Base-by-base conservation (phyloP, 1,140 invertebrate species). In the Heliothis subflexa region DNA sequence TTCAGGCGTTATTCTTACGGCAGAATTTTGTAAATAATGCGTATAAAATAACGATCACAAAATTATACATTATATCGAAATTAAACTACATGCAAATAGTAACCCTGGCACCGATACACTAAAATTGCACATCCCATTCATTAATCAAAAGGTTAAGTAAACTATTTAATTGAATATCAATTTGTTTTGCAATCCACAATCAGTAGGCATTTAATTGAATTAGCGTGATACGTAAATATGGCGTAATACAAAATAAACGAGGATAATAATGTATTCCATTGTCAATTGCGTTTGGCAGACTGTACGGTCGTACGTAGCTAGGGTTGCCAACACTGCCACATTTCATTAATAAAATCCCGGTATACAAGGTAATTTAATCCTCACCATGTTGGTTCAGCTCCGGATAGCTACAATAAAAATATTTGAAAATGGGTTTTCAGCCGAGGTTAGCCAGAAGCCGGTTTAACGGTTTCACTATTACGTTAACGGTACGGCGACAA, bases 241-340 rank as follows among this genome's bases (percentile, higher is more conserved):
- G 52, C 52, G 18, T 57, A 62, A 72, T 57, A 73, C 47, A 73
- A 50, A 68, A 68, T 47, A 33, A 40, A 66, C 50, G 55, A 66
- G 40, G 25, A 74, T 76, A 59, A 79, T 79, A 75, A 75, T 62
- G 78, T 78, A 81, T 84, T 82, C 75, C 81, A 79, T 84, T 73
- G 79, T 61, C 68, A 71, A 78, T 71, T 78, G 78, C 81, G 77
- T 79, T 83, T 78, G 52, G 55, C 72, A 74, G 55, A 61, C 61
- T 66, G 21, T 33, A 76, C 47, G 33, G 16, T 25, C 16, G 14
- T 12, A 33, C 21, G n/a, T 47, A 11, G 33, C 33, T 47, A 73
- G 54, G 71, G 71, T 47, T 73, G 52, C 52, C 71, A 70, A 13
- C 3, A 0, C 28, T 10, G 4, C 11, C 64, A 68, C 11, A 52